Conservation (phyloP, 2,888 invertebrate species). For the Pachliopta kotzebuea region DNA sequence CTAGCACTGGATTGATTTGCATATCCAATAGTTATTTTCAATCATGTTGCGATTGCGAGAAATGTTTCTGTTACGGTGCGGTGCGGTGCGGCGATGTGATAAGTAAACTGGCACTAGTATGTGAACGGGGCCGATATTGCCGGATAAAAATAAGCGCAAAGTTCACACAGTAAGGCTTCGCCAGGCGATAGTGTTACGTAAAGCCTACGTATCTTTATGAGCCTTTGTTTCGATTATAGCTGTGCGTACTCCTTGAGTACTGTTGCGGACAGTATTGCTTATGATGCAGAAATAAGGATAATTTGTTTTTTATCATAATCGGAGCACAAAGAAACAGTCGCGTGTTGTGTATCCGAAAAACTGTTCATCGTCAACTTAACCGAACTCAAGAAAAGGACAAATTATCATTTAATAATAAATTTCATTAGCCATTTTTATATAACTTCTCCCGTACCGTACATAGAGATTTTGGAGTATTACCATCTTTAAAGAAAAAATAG, state of each 20-base stretch:
- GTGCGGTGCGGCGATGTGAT: conserved; percentile 9
- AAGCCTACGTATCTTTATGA: conserved; percentile 65
- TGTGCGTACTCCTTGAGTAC: conserved; percentile 46
- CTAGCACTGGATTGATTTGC: conserved; percentile 12
- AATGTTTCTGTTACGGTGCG: conserved; percentile 18
- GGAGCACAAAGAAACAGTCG: too few species aligned
- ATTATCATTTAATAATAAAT: too few species aligned
- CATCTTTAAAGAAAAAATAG: background rate
- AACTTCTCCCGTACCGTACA: background rate
- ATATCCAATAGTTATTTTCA: conserved; percentile 8
- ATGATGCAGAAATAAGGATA: background rate
- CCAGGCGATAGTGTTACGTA: conserved; percentile 39
- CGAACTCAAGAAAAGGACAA: too few species aligned
- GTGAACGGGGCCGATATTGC: conserved; percentile 29
- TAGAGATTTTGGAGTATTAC: background rate
- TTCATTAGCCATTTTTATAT: too few species aligned
- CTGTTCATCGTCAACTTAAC: too few species aligned
- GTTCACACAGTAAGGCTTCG: conserved; percentile 39
- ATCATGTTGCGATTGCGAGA: conserved; percentile 8
- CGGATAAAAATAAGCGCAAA: conserved; percentile 38
- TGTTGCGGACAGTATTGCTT: conserved; percentile 33
- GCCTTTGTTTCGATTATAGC: conserved; percentile 69
- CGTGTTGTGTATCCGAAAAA: too few species aligned
- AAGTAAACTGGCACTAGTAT: conserved; percentile 10
- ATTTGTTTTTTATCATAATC: background rate